Evolutionary conservation across 2,113 vertebrate species (phyloP).

Genomic region (Eptatretus burgeri): DNA sequence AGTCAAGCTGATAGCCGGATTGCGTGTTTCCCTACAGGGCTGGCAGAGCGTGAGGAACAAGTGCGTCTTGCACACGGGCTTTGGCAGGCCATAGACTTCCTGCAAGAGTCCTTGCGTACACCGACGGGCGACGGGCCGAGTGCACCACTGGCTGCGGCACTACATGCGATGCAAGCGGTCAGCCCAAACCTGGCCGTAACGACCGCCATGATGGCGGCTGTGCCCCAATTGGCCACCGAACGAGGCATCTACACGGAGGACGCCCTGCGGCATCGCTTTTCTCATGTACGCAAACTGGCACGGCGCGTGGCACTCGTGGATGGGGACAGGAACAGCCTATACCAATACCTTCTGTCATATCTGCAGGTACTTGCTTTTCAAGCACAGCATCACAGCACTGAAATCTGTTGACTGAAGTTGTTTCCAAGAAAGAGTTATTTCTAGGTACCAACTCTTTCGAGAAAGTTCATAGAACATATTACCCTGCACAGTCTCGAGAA

Average conservation of each 20-base stretch:
- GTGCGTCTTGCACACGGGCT: constrained; percentile 61
- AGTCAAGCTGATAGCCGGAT: too few species aligned
- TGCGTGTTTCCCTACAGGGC: constrained; percentile 21
- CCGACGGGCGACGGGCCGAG: constrained; percentile 26
- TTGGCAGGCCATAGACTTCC: constrained; percentile 70
- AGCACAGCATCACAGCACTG: too few species aligned
- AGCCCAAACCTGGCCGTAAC: constrained; percentile 40
- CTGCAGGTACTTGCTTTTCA: constrained; percentile 19
- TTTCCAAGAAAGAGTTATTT: too few species aligned
- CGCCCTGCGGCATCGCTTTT: constrained; percentile 44
- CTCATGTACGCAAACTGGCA: constrained; percentile 33
- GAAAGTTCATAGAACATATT: too few species aligned
- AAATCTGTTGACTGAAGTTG: too few species aligned
- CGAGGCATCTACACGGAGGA: constrained; percentile 66
- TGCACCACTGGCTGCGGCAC: constrained; percentile 28
- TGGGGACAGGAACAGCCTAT: constrained; percentile 60
- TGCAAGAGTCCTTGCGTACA: constrained; percentile 38
- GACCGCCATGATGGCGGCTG: constrained; percentile 27
- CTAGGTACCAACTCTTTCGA: too few species aligned
- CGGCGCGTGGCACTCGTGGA: constrained; percentile 61
- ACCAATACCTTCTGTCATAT: constrained; percentile 83
- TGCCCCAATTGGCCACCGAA: constrained; percentile 39
- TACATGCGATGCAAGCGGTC: constrained; percentile 27
- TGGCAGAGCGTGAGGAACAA: constrained; percentile 46
- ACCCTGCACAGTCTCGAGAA: too few species aligned